Percentiles rank a stretch among this genome's conserved stretches.
Conservation (phyloP, 2,113 vertebrate species). For the Patagioenas fasciata region DNA sequence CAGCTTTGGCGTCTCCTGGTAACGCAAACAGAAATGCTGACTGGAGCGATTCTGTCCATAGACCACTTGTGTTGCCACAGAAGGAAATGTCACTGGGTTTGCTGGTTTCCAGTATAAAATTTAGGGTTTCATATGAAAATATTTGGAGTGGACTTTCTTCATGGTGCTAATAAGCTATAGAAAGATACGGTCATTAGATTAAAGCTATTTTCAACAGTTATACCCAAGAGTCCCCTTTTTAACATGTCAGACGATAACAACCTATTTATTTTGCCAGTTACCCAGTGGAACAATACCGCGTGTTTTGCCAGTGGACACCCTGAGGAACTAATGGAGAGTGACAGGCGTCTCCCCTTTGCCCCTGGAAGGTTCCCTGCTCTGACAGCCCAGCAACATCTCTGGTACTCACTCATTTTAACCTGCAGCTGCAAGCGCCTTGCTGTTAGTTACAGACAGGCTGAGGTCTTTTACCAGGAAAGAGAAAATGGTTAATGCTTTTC, state of each 20-base stretch:
- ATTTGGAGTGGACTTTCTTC: not conserved
- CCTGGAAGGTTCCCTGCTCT: not conserved
- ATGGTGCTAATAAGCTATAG: not conserved
- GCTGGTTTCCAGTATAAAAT: not conserved
- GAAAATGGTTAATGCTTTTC: not conserved
- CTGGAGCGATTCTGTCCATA: not conserved
- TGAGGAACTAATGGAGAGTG: not conserved
- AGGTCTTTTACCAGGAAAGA: not conserved
- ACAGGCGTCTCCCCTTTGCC: not conserved
- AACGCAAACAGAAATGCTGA: not conserved
- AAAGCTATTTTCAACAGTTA: not conserved
- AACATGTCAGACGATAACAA: not conserved
- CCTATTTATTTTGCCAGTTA: not conserved
- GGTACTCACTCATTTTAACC: not conserved
- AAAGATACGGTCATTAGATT: not conserved
- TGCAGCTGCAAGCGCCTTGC: not conserved
- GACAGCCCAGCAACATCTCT: not conserved
- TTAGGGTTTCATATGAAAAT: not conserved
- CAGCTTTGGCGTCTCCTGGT: not conserved
- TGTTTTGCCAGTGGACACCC: constrained; percentile 7
- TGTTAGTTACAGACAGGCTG: not conserved
- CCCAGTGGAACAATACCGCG: not conserved
- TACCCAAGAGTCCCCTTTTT: not conserved
- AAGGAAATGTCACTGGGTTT: not conserved
- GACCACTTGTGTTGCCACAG: not conserved